phyloP scores from a whole-genome alignment of 1,140 invertebrate species.

The Liolophura sinensis region DNA sequence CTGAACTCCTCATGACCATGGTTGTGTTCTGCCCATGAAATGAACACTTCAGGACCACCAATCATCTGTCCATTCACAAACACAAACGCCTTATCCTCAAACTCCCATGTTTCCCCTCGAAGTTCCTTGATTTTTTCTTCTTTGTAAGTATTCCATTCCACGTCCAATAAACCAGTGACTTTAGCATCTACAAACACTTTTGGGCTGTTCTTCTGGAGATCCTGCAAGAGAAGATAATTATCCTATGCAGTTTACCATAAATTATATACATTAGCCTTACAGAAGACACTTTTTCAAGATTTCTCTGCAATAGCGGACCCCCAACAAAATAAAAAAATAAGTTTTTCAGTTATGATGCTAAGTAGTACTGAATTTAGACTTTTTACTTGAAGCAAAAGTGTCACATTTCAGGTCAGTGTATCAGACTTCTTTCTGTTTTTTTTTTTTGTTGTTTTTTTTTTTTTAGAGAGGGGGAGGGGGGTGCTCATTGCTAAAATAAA shows the following conservation, averaged over 20 bases:
- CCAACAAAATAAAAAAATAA: no score
- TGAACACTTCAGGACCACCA: slow-evolving; percentile 52
- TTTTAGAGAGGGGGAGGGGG: no score
- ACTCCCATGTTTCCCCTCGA: slow-evolving; percentile 55
- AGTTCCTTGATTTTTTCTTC: slow-evolving; percentile 55
- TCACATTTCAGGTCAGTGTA: no score
- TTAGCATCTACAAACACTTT: slow-evolving; percentile 34
- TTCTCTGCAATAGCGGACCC: no score
- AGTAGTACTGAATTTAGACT: no score
- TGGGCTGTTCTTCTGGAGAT: slow-evolving; percentile 41
- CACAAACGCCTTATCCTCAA: slow-evolving; percentile 50
- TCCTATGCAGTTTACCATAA: background rate
- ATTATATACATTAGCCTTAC: background rate
- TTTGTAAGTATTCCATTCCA: slow-evolving; percentile 57
- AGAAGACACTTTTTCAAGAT: no score
- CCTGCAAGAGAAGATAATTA: slow-evolving; percentile 26
- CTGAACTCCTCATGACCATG: slow-evolving; percentile 55
- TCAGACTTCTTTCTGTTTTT: no score
- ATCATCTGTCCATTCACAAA: slow-evolving; percentile 53
- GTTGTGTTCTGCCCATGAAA: slow-evolving; percentile 52
- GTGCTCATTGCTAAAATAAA: no score
- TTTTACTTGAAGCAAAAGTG: no score
- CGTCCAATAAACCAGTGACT: slow-evolving; percentile 53
- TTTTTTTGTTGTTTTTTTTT: no score
- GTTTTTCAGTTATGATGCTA: no score